phyloP scores from a whole-genome alignment of 2,797 vertebrate genomes.

The Cetoscarus ocellatus region DNA sequence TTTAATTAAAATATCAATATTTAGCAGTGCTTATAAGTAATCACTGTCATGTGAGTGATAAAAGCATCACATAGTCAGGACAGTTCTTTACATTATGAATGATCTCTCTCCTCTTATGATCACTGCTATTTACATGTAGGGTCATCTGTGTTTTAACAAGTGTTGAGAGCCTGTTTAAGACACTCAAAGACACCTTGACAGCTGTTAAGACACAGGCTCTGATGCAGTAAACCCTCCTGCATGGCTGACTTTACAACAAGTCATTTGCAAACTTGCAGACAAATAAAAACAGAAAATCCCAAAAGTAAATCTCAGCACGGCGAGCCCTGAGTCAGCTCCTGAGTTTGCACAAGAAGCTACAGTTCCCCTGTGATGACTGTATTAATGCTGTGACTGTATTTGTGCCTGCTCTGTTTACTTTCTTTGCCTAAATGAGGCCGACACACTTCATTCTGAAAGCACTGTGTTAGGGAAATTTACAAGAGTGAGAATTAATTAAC shows the following conservation, averaged over 20 bases:
- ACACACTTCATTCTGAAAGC: neutral
- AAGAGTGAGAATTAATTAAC: too few relatives aligned
- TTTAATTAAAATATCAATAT: too few relatives aligned
- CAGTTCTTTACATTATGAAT: too few relatives aligned
- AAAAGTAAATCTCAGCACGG: conserved; percentile 41
- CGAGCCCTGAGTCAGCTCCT: conserved; percentile 41
- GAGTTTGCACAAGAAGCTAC: conserved; percentile 23
- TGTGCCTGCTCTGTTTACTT: neutral
- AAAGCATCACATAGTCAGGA: too few relatives aligned
- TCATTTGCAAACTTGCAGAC: conserved; percentile 39
- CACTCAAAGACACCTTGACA: neutral
- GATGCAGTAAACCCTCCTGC: conserved; percentile 4
- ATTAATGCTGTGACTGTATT: conserved; percentile 16
- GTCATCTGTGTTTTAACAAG: neutral
- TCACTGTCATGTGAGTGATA: too few relatives aligned
- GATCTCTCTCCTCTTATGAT: too few relatives aligned
- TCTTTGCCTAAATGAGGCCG: neutral
- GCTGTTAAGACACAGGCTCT: neutral
- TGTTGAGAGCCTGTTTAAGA: neutral
- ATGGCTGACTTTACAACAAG: conserved; percentile 23
- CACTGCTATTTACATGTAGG: neutral
- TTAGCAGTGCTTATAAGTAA: too few relatives aligned
- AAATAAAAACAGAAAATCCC: conserved; percentile 40
- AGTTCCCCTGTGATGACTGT: conserved; percentile 25
- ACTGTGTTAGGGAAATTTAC: neutral